These are phyloP conservation scores for Drosophila parthenogenetica DNA, from an alignment of 2,888 invertebrate genomes.

Conservation along the genomic window DNA sequence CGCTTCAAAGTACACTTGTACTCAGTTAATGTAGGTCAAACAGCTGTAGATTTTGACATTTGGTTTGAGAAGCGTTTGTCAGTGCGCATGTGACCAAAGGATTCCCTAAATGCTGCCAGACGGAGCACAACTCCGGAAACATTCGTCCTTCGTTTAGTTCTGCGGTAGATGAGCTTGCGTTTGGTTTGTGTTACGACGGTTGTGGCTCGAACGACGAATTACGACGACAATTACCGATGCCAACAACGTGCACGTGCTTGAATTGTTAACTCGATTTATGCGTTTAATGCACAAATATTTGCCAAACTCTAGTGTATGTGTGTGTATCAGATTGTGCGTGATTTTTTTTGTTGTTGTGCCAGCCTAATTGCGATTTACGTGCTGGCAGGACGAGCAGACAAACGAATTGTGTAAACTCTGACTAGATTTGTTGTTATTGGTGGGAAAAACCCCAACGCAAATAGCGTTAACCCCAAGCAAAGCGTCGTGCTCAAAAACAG, in stretches of 20 bases:
- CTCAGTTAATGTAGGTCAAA: constrained; percentile 67
- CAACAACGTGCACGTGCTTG: constrained; percentile 28
- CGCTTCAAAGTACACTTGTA: constrained; percentile 55
- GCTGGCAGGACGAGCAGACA: background rate
- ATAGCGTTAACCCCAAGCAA: constrained; percentile 45
- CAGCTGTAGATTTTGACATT: constrained; percentile 68
- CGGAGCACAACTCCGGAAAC: constrained; percentile 61
- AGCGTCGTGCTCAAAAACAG: constrained; percentile 39
- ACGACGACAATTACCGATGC: constrained; percentile 7
- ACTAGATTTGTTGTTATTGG: constrained; percentile 40
- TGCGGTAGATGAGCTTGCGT: constrained; percentile 75
- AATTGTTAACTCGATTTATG: constrained; percentile 10
- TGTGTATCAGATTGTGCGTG: background rate
- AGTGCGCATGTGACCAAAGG: constrained; percentile 74
- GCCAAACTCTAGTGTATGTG: constrained; percentile 1
- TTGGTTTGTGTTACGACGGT: constrained; percentile 66
- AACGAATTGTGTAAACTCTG: constrained; percentile 9
- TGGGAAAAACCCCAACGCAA: constrained; percentile 33
- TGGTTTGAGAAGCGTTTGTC: constrained; percentile 1
- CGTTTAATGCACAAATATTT: constrained; percentile 8
- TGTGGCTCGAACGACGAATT: constrained; percentile 16
- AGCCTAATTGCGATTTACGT: background rate
- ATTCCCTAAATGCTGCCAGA: constrained; percentile 24
- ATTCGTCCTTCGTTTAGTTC: constrained; percentile 68
- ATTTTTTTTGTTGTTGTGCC: background rate